phyloP scores from a whole-genome alignment of 2,797 vertebrate species.

The Netta rufina region DNA sequence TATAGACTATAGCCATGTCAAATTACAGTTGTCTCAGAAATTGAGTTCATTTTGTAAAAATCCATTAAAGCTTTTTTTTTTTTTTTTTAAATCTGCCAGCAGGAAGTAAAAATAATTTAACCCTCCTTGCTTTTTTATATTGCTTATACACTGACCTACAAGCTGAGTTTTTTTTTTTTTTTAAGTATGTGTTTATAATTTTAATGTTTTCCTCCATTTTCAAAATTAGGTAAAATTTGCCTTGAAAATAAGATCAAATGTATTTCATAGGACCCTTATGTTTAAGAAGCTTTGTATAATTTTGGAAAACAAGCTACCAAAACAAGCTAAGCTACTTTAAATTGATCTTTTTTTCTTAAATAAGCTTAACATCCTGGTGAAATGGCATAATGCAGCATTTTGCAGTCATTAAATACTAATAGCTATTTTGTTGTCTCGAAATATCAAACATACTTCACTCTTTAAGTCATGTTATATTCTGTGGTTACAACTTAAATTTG shows the following conservation, averaged over 20 bases:
- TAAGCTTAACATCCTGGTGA: not conserved
- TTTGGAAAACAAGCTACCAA: not conserved
- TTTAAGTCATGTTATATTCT: not conserved
- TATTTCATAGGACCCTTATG: not conserved
- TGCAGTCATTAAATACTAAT: not conserved
- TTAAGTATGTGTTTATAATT: not conserved
- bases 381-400: not conserved
- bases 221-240: not conserved
- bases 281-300: not conserved
- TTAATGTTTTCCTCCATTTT: not conserved
- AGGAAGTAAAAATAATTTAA: not conserved
- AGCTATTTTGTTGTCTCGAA: not conserved
- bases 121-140: slow-evolving; percentile 1
- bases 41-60: not conserved
- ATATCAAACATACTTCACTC: not conserved
- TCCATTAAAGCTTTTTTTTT: not conserved
- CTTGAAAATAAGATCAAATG: not conserved
- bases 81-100: not conserved
- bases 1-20: not conserved
- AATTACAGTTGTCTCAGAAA: slow-evolving; percentile 24
- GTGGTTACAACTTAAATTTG: not conserved
- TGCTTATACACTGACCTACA: not conserved
- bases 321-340: not conserved
- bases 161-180: not conserved
- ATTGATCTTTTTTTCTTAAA: not conserved